Evolutionary conservation across 2,888 invertebrate genomes (phyloP), one percentile per base, ranked within the genome.

Genomic region (Deilephila elpenor): DNA sequence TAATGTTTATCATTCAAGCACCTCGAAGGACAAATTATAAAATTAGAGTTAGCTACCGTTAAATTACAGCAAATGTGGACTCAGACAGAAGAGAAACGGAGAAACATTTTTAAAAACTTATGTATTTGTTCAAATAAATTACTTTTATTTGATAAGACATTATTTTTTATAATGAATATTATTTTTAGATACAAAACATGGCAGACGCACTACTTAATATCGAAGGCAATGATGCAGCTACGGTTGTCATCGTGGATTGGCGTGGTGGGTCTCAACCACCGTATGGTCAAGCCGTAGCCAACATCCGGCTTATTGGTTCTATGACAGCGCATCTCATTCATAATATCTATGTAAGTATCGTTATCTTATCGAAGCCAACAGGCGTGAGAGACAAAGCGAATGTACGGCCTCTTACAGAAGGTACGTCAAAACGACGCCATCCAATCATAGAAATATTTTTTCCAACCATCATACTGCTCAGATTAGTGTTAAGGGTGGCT

Each of bases 271-370:
- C 98, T 0, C 96, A 96, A 76, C 98, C 98, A 0, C 98, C 98
- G 0, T 99, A 99, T 86, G 97, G 97, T 0, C 98, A 98, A 89
- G 98, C 99, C 0, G 98, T 98, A 3, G 98, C 98, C 1, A 99
- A 99, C 86, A 98, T 98, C 29, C 95, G 98, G 71, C 94, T 99
- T 19, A 96, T 98, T 1, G 98, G 98, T 0, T 96, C 96, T 0
- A 97, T 98, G 90, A 96, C 97, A 0, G 98, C 98, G 0, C 96
- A 97, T 88, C 92, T 98, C 32, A 93, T 95, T 72, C 95, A 89
- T 77, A 93, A 93, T 86, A 84, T 96, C 70, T 95, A 95, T 86
- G 95, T 95, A 83, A 93, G 95, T 91, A 56, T 56, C 5, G 19
- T 17, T 53, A 53, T 17, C 53, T 53, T 37, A 17, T 17, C 3